A percentile compares a stretch with the other conserved stretches of the same genome.
Evolutionary conservation across 2,113 vertebrate genomes (phyloP).

Genomic region (Formicarius rufipectus): DNA sequence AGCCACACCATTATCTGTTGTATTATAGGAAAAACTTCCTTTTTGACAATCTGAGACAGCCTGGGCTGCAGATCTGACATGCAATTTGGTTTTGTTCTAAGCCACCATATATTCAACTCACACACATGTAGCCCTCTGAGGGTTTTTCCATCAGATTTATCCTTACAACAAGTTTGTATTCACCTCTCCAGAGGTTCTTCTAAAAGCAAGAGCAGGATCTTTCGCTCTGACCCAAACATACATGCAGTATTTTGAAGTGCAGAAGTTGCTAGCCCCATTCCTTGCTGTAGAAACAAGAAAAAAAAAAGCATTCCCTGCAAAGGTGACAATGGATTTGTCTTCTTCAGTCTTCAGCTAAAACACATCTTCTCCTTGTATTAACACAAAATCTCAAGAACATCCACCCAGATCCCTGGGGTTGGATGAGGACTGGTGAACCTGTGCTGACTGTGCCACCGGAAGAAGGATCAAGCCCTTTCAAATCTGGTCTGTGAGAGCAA

Average conservation of each 20-base stretch:
- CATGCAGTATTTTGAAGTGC: not conserved
- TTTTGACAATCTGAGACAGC: not conserved
- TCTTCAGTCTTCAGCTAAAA: not conserved
- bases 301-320: not conserved
- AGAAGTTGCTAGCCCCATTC: not conserved
- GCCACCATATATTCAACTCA: not conserved
- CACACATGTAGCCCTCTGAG: not conserved
- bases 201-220: not conserved
- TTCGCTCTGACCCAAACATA: not conserved
- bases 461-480: not conserved
- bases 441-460: not conserved
- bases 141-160: not conserved
- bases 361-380: not conserved
- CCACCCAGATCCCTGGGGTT: not conserved
- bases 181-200: not conserved
- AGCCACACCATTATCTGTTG: not conserved
- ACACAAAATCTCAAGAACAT: not conserved
- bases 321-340: not conserved
- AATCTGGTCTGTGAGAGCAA: fast-evolving
- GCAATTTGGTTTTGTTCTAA: not conserved
- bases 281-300: not conserved
- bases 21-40: not conserved
- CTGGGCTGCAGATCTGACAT: not conserved
- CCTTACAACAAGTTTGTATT: not conserved
- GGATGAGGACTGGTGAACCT: not conserved